Percentiles rank a stretch among this genome's conserved stretches.
phyloP scores from a whole-genome alignment of 2,113 vertebrate genomes.

The Gobiocypris rarus region DNA sequence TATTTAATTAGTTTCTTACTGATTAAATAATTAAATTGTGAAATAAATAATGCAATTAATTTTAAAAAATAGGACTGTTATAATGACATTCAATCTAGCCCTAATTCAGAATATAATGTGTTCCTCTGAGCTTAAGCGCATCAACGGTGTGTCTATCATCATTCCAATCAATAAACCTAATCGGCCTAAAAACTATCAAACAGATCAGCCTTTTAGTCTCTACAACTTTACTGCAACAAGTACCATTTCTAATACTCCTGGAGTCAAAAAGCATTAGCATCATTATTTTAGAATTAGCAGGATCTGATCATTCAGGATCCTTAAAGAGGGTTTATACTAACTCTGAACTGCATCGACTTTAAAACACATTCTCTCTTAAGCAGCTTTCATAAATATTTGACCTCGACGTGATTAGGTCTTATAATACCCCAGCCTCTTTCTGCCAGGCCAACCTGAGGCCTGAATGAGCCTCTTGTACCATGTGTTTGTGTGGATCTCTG shows the following conservation, averaged over 20 bases:
- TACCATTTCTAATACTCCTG: neutral
- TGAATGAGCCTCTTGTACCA: slow-evolving; percentile 84
- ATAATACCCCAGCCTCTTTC: slow-evolving; percentile 54
- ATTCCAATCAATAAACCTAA: slow-evolving; percentile 3
- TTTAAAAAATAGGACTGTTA: neutral
- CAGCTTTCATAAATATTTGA: slow-evolving; percentile 59
- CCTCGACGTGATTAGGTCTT: slow-evolving; percentile 44
- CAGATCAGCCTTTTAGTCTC: neutral
- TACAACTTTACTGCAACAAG: neutral
- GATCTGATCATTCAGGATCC: slow-evolving; percentile 2
- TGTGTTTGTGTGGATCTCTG: slow-evolving; percentile 83
- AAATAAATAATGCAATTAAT: neutral
- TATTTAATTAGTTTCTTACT: too few relatives aligned
- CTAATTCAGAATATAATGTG: neutral
- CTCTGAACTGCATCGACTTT: slow-evolving; percentile 6
- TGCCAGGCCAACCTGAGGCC: slow-evolving; percentile 63
- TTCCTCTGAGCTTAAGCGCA: neutral
- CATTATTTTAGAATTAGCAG: slow-evolving; percentile 41
- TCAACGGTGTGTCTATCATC: neutral
- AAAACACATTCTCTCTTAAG: slow-evolving; percentile 43
- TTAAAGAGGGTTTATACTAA: slow-evolving; percentile 9
- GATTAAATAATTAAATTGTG: too few relatives aligned
- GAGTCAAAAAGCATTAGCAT: slow-evolving; percentile 29
- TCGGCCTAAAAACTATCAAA: slow-evolving; percentile 16
- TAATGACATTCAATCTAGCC: neutral